Base-by-base conservation (phyloP, 2,888 invertebrate species). In the Cepaea hortensis region DNA sequence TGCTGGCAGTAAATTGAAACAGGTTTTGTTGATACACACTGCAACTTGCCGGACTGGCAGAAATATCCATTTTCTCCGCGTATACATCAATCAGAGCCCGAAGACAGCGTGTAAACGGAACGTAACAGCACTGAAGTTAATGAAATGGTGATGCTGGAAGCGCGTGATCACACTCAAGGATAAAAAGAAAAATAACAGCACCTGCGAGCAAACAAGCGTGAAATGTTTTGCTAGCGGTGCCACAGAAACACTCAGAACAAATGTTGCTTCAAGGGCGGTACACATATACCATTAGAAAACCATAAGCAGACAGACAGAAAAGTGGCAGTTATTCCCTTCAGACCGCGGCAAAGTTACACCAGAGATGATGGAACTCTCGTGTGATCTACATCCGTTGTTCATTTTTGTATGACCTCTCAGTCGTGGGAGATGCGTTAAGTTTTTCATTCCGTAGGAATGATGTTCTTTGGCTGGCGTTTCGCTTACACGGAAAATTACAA, bases 221-320 rank as follows among this genome's bases (percentile, higher is more conserved):
- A 55, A 80, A 65, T 80, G 80, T 62, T 62, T 23, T 61, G 80
- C 65, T 65, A 61, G 62, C 18, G 62, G 35, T 65, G 13, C 65
- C 35, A 61, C 80, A 62, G 18, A 55, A 79, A 79, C 48, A 65
- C 80, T 61, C 55, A 35, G 18, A 62, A 80, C 80, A 80, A 80
- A 80, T 80, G 80, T 80, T 80, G 5, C 61, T 80, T 23, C 80
- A 65, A 82, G 81, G 81, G 81, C 15, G 72, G 72, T 68, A 70
- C 35, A 50, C 13, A 68, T 46, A 70, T 23, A 46, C 18, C 70
- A 68, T 48, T 35, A 72, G 20, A n/a, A 82, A 82, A 82, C 68
- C 11, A 80, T 23, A 13, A 15, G 0, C 46, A 46, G 65, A n/a
- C n/a, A 35, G n/a, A 55, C 62, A 20, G 3, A 11, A 35, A 13